Evolutionary conservation across 2,888 invertebrate species (phyloP), one percentile per base, ranked within the genome.

Genomic region (Drosophila merina): DNA sequence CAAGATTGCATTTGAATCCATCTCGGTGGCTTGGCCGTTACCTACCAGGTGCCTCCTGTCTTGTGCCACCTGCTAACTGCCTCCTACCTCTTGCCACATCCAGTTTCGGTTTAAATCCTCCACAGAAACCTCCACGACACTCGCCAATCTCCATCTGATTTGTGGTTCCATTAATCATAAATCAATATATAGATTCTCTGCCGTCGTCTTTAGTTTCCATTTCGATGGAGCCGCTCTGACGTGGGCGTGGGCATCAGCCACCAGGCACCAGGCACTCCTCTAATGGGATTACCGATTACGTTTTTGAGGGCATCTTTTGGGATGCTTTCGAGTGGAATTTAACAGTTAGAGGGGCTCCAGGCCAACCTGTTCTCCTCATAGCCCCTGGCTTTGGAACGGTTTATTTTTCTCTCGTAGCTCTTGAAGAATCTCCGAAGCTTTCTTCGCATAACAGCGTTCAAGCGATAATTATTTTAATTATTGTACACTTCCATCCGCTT

Each of bases 1-100:
- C 48, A 44, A 38, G 67, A 50, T 45, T 56, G 60, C 59, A 69
- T 69, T 59, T 59, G 49, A 50, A 55, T 68, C 68, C 51, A 49
- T 69, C 59, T 25, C 42, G 30, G 14, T 54, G 49, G 38, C 40
- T 60, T 50, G 70, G 20, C 70, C 69, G 69, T 69, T 69, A 20
- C 1, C 20, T 20, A 20, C 20, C 20, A 69, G 51, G 33, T 47
- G 3, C 31, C 36, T 36, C 33, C 48, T 20, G 20, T 20, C 20
- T 20, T 20, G 20, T 31, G 30, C 40, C 47, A 36, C 12, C 36
- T 57, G 12, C n/a, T 36, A 58, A 36, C 6, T 28, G 28, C 28
- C 4, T 28, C 28, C 28, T 28, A 6, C 28, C 28, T 5, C 28
- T 28, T 28, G 28, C 28, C 3, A 28, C 28, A 28, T 62, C 63